Evolutionary conservation across 2,888 invertebrate genomes (phyloP).

Genomic region (Fabriciana adippe): DNA sequence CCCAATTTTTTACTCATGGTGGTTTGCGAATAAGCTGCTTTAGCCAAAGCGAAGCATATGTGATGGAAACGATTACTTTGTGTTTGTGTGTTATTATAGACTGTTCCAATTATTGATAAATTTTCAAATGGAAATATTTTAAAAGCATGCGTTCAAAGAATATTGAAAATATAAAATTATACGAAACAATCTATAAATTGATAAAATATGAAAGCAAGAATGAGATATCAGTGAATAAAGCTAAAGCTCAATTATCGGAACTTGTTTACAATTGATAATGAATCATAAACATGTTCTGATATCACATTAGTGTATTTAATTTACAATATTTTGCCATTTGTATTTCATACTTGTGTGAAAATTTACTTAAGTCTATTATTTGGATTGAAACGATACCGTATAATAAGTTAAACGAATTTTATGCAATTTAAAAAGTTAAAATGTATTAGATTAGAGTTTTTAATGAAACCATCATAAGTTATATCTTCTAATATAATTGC

Average conservation of each 20-base stretch:
- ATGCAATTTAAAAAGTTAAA: too few species aligned
- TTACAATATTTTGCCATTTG: conserved; percentile 2
- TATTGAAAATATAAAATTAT: conserved; percentile 46
- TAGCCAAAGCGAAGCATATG: conserved; percentile 69
- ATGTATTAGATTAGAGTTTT: too few species aligned
- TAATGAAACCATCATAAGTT: background rate
- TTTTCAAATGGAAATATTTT: conserved; percentile 26
- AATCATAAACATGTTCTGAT: conserved; percentile 28
- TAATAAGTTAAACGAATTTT: too few species aligned
- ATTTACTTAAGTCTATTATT: background rate
- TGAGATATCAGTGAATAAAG: conserved; percentile 56
- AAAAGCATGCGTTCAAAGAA: conserved; percentile 51
- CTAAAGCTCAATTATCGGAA: conserved; percentile 50
- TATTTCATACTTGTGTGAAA: conserved; percentile 30
- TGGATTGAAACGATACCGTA: too few species aligned
- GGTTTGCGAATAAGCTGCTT: conserved; percentile 70
- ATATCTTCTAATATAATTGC: background rate
- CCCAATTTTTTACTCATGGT: conserved; percentile 33
- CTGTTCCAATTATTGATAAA: conserved; percentile 40
- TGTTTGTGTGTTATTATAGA: conserved; percentile 44
- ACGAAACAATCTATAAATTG: conserved; percentile 72
- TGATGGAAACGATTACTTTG: conserved; percentile 37
- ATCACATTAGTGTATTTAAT: conserved; percentile 9
- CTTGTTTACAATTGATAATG: conserved; percentile 25
- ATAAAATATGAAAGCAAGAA: conserved; percentile 60